These are phyloP conservation scores for Craseonycteris thonglongyai DNA, from an alignment of 2,113 vertebrate species.

Conservation along the genomic window DNA sequence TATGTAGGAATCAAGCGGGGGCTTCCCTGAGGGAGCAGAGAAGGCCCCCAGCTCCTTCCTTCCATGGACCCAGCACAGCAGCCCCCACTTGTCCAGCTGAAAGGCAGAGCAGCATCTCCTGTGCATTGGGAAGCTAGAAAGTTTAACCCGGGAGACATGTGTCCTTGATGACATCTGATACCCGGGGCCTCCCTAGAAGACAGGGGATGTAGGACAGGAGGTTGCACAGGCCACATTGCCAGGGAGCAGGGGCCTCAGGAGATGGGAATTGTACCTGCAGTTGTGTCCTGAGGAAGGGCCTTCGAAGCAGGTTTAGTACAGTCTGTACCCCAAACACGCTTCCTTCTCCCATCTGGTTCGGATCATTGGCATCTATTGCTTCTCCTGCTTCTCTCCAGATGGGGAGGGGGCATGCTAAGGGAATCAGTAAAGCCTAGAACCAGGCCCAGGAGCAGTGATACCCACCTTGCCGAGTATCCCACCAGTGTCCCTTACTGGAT, in stretches of 20 bases:
- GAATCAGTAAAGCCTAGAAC: not conserved
- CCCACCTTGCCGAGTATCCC: not conserved
- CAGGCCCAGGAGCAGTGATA: not conserved
- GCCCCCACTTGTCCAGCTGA: not conserved
- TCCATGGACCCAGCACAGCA: not conserved
- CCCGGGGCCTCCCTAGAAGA: not conserved
- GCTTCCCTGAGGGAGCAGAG: not conserved
- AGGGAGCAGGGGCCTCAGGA: not conserved
- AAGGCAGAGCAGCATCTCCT: not conserved
- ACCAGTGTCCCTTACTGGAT: not conserved
- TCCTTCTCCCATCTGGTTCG: not conserved
- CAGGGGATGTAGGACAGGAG: not conserved
- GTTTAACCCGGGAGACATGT: not conserved
- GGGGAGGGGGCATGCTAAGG: not conserved
- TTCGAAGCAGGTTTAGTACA: not conserved
- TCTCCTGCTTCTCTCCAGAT: not conserved
- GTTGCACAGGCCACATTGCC: not conserved
- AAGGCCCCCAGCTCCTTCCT: not conserved
- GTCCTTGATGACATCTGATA: slow-evolving; percentile 4
- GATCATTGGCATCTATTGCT: not conserved
- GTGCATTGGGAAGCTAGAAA: not conserved
- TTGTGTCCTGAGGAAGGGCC: accelerated
- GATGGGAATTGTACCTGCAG: not conserved
- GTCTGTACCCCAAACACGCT: not conserved
- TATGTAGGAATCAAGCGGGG: not conserved